phyloP scores from a whole-genome alignment of 2,888 invertebrate species.

The Alviniconcha strummeri region DNA sequence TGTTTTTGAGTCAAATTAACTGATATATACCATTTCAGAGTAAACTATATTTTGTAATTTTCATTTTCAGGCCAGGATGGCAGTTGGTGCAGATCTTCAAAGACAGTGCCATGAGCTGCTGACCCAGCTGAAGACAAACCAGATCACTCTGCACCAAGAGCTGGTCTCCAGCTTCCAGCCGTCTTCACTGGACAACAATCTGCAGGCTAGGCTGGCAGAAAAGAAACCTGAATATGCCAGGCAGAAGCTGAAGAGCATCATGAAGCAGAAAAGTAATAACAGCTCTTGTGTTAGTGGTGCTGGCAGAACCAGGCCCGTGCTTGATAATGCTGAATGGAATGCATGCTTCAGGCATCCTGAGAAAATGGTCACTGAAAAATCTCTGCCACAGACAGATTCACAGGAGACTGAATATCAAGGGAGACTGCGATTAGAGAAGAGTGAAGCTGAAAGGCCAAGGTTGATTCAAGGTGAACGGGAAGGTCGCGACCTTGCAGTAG shows the following conservation, averaged over 20 bases:
- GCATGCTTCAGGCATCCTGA: too few species aligned
- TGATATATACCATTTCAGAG: too few species aligned
- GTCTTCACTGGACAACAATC: slow-evolving; percentile 15
- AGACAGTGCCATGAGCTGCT: slow-evolving; percentile 56
- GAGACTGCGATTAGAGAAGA: background rate
- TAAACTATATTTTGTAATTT: background rate
- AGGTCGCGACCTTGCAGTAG: background rate
- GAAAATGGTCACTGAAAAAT: too few species aligned
- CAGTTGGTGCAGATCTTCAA: slow-evolving; percentile 49
- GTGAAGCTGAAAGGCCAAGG: background rate
- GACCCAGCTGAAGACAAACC: slow-evolving; percentile 55
- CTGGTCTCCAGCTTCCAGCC: background rate
- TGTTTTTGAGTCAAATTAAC: background rate
- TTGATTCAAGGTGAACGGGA: background rate
- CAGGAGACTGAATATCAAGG: background rate
- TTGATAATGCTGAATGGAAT: too few species aligned
- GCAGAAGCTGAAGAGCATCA: slow-evolving; percentile 27
- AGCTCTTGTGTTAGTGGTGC: background rate
- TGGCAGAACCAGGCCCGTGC: too few species aligned
- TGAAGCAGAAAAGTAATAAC: slow-evolving; percentile 3
- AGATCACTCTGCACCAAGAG: slow-evolving; percentile 36
- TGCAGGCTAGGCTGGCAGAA: slow-evolving; percentile 1
- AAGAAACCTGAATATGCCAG: slow-evolving; percentile 32
- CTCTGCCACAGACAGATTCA: too few species aligned
- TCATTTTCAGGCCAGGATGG: background rate